Evolutionary conservation across 2,888 invertebrate genomes (phyloP).

Genomic region (Balanococcus diminutus): DNA sequence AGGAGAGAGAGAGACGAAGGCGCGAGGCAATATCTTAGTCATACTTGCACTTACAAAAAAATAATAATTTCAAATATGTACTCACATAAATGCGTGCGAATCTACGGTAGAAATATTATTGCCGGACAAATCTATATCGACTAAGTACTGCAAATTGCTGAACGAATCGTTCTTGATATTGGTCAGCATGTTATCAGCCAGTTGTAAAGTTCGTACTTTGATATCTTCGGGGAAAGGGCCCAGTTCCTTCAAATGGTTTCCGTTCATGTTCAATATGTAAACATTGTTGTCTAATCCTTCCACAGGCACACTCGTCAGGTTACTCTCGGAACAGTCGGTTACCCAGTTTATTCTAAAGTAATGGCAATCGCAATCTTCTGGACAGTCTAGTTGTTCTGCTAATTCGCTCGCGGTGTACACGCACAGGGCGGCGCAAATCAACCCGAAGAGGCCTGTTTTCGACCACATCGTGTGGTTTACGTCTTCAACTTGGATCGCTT

Average conservation of each 20-base stretch:
- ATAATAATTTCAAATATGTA: not conserved
- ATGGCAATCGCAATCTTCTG: slow-evolving; percentile 77
- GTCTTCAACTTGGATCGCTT: not conserved
- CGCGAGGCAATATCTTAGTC: not conserved
- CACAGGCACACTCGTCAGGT: slow-evolving; percentile 72
- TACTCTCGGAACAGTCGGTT: slow-evolving; percentile 77
- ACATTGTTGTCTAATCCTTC: slow-evolving; percentile 73
- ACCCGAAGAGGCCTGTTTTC: not conserved
- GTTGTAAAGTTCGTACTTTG: slow-evolving; percentile 72
- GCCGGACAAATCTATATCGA: slow-evolving; percentile 73
- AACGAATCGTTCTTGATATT: slow-evolving; percentile 69
- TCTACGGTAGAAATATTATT: slow-evolving; percentile 71
- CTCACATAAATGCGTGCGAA: slow-evolving; percentile 71
- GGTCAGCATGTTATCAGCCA: slow-evolving; percentile 71
- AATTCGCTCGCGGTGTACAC: slow-evolving; percentile 68
- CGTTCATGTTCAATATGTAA: slow-evolving; percentile 74
- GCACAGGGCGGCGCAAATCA: not conserved
- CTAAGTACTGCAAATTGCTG: slow-evolving; percentile 70
- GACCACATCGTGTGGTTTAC: slow-evolving; percentile 3
- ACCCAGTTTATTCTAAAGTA: slow-evolving; percentile 79
- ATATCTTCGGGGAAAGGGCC: slow-evolving; percentile 71
- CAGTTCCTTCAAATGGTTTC: slow-evolving; percentile 69
- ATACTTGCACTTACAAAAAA: not conserved
- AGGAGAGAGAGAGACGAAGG: not conserved
- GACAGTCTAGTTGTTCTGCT: slow-evolving; percentile 70